Base-by-base conservation (phyloP, 2,888 invertebrate genomes). In the Pecten maximus region DNA sequence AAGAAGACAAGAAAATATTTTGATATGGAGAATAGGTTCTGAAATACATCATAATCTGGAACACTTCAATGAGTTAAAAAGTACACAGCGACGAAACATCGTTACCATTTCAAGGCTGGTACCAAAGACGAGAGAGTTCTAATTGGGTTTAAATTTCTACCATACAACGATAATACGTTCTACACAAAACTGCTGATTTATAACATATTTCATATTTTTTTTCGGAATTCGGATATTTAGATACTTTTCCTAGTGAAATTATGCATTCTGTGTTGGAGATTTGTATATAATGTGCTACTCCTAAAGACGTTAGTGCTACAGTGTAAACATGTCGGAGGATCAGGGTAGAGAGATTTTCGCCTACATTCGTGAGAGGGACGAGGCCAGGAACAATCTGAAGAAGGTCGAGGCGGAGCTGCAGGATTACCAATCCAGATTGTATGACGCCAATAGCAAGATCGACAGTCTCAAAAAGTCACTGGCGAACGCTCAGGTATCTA, bases 361-460 rank as follows among this genome's bases (percentile, higher is more conserved):
- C 54, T 94, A 92, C 54, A 88, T 93, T 8, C 92, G 92, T 87
- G 93, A 94, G 44, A 88, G 93, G 40, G 93, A 94, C 86, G 92
- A 91, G 23, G 93, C 93, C 0, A 87, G 89, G 39, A 93, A 90
- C 12, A 92, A 93, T 23, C 88, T 91, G 87, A 91, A 92, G 88
- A 91, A 90, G 40, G 91, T 90, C 2, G 89, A 91, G 50, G 88
- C 88, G 0, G 93, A 94, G 23, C 89, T 93, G 15, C 50, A 88
- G 10, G 91, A 90, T 48, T 92, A 93, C 15, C 92, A 93, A 88
- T 91, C 92, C n/a, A 93, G 91, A 91, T 89, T 93, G 35, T 93
- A 94, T 87, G 93, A 93, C 90, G 92, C 93, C 44, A 90, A 90
- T 40, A 89, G 88, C 40, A 90, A 89, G 89, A 92, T 92, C 28